Base-by-base conservation (phyloP, 2,113 vertebrate genomes). In the Hippocampus guttulatus region DNA sequence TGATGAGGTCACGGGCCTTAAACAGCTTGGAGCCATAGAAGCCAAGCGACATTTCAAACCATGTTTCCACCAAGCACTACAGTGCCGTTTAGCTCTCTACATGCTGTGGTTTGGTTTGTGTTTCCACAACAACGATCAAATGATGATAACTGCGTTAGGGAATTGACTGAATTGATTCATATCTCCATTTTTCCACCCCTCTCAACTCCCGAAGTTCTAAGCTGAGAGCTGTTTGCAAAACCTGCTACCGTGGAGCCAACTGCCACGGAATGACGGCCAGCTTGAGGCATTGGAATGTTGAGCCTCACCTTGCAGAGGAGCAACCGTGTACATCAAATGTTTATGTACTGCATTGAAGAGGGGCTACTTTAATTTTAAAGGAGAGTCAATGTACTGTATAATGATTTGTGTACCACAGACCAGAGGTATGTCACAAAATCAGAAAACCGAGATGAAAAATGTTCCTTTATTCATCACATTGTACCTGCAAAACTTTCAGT, bases 21-120 rank as follows among this genome's bases (percentile, higher is more conserved):
- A 75, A 76, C 64, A 61, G 51, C 71, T 68, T 18, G 61, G 27
- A 77, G 40, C 64, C 58, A 43, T 54, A 65, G 38, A 33, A 70
- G 52, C 41, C 64, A 67, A 60, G 23, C n/a, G 49, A 62, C 14
- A 71, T 68, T 38, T 33, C 63, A 71, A 47, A 43, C 64, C 23
- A 16, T 65, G 63, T 45, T 47, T 47, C n/a, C 43, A 65, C 64
- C 7, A 47, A 65, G 23, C 25, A 16, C 14, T 65, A 9, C n/a
- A 27, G 14, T 45, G 33, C 6, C 8, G 58, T 61, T 61, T 33
- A 18, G 58, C 23, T 20, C 49, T 51, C 43, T 6, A 55, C 33
- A n/a, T n/a, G 61, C 33, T 63, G 38, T 21, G 20, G 18, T 41
- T 41, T 40, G 61, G 20, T 40, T 21, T 63, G 38, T 66, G 18